Evolutionary conservation across 1,140 invertebrate genomes (phyloP), one percentile per base, ranked within the genome.

Genomic region (Eufriesea mexicana): DNA sequence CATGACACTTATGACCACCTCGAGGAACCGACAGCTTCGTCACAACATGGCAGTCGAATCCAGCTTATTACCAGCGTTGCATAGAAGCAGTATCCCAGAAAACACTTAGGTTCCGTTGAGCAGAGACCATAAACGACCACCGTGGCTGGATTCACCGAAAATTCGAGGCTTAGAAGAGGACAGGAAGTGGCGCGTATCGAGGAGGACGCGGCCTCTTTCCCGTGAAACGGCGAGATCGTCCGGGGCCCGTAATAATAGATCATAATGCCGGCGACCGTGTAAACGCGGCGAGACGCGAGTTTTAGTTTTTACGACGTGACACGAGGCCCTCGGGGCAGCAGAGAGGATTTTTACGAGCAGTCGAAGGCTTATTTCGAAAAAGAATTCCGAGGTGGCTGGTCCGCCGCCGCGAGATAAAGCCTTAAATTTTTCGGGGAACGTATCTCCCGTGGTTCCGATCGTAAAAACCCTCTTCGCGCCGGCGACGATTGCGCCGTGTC

Each of bases 351-450:
- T 89, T 88, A 89, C 80, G 87, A 88, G 77, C 77, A 66, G 59
- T 62, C 55, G 62, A 88, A 42, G 59, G 57, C 75, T 79, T 81
- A 86, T 88, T 88, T 88, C 64, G 68, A 67, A 80, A 62, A 77
- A 84, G 76, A 86, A 84, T 81, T 66, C 74, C 62, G 66, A 51
- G 62, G 45, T 57, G 62, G 73, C 59, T 28, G 61, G 14, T 51
- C 35, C 35, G 28, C 75, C 76, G 67, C 28, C 14, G 67, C n/a
- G 73, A 86, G 76, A 89, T 89, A 89, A 86, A 88, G 74, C 28
- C 57, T 88, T 89, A 78, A 88, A 88, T 88, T 85, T 88, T 79
- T 78, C 81, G 66, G 79, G 67, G 74, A 84, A 84, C 71, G 67
- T 82, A 81, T 79, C 86, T 87, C 55, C 84, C 55, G 70, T 12